Evolutionary conservation across 2,113 vertebrate genomes (phyloP), one percentile per base, ranked within the genome.

Genomic region (Rhipidura dahli): DNA sequence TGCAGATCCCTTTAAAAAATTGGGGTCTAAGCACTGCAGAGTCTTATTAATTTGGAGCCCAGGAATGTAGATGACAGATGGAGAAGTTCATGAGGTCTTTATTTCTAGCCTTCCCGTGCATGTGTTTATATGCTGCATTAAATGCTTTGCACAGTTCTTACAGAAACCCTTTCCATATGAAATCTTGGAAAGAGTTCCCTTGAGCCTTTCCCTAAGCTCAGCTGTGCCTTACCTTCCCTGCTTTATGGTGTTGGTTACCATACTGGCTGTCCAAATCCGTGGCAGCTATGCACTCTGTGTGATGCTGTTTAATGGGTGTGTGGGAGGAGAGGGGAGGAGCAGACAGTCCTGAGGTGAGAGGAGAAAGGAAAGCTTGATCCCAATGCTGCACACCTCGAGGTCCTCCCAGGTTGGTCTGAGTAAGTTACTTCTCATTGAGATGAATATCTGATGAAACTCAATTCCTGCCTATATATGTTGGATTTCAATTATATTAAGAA

Each of bases 361-460:
- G n/a, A 65, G 60, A 42, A 73, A 57, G 9, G 35, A 71, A 75
- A 27, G 35, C 21, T 45, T 33, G 35, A n/a, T 72, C 40, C 37
- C 1, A 0, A 1, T 53, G 24, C 64, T 61, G 18, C 14, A 1
- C 33, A 21, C 10, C 60, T 86, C 47, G 2, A 3, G 51, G 23
- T 20, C 13, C 19, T 83, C 59, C 30, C 44, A 68, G 18, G 8
- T 8, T 83, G 22, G 10, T 81, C 72, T 26, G 56, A 66, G 40
- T 9, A 33, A 89, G 37, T 61, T 49, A 7, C 63, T 64, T 60
- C 42, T 84, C 31, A 7, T 1, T 50, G 70, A 44, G 26, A 23
- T 23, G 5, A n/a, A 1, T 53, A 54, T 44, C 68, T 72, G 42
- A 22, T 73, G 30, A 61, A n/a, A 61, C 23, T 76, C 33, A 28